phyloP scores from a whole-genome alignment of 2,888 invertebrate genomes.

The Melitaea athalia region DNA sequence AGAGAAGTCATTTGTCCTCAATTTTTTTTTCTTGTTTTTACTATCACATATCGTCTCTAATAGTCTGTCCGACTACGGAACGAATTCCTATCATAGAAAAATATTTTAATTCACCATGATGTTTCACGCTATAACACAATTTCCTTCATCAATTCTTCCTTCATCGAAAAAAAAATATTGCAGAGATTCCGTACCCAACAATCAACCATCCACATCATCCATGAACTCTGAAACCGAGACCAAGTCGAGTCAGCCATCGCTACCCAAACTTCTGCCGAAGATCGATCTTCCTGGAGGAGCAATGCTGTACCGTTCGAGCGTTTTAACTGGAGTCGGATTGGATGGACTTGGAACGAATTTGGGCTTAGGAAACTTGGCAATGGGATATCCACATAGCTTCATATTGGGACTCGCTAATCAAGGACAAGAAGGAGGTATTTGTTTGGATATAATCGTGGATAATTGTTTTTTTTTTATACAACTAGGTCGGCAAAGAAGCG shows the following conservation, averaged over 20 bases:
- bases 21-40: too few relatives aligned
- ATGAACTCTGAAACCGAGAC: slow-evolving; percentile 68
- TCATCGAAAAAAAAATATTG: background rate
- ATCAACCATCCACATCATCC: slow-evolving; percentile 67
- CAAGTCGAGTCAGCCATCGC: slow-evolving; percentile 56
- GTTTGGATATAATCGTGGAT: background rate
- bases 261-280: slow-evolving; percentile 69
- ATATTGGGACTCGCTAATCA: slow-evolving; percentile 76
- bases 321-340: slow-evolving; percentile 54
- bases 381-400: slow-evolving; percentile 78
- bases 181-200: slow-evolving; percentile 63
- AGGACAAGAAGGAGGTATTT: slow-evolving; percentile 73
- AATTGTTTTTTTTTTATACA: background rate
- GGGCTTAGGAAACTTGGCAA: slow-evolving; percentile 70
- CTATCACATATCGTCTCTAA: too few relatives aligned
- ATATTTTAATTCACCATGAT: too few relatives aligned
- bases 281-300: slow-evolving; percentile 74
- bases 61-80: too few relatives aligned
- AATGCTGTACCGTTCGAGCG: slow-evolving; percentile 71
- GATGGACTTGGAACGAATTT: slow-evolving; percentile 69
- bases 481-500: too few relatives aligned
- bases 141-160: too few relatives aligned
- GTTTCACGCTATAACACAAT: too few relatives aligned
- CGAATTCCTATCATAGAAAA: too few relatives aligned
- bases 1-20: too few relatives aligned